Evolutionary conservation across 2,888 invertebrate species (phyloP).

Genomic region (Drosophila antonietae): DNA sequence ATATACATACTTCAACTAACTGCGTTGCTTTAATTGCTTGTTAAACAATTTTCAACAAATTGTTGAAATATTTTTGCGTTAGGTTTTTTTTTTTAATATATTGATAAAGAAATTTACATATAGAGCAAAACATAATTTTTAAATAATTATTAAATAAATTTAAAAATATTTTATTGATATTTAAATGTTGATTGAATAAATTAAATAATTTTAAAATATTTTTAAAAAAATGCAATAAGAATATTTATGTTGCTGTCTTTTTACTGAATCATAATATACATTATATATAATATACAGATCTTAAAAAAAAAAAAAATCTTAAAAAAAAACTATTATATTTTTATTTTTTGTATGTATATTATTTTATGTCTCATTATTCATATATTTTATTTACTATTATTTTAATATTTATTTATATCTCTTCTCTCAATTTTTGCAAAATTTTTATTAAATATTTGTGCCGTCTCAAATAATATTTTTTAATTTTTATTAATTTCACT

Average conservation of each 20-base stretch:
- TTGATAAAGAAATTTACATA: background rate
- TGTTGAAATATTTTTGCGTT: background rate
- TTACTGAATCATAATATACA: too few species aligned
- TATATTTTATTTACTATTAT: background rate
- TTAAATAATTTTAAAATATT: background rate
- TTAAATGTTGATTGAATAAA: too few species aligned
- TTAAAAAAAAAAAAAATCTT: too few species aligned
- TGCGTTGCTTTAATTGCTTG: background rate
- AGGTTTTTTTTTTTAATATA: background rate
- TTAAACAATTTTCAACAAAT: background rate
- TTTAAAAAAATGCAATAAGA: too few species aligned
- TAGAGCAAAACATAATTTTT: background rate
- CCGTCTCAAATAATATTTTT: background rate
- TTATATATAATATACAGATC: too few species aligned
- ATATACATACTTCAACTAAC: slow-evolving; percentile 9
- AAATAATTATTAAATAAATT: background rate
- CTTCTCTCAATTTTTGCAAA: too few species aligned
- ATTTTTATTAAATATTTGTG: background rate
- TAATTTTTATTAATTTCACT: slow-evolving; percentile 35
- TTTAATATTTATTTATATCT: background rate
- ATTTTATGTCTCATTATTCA: background rate
- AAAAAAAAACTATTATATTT: too few species aligned
- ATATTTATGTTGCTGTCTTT: too few species aligned
- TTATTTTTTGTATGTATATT: too few species aligned
- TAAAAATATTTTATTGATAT: background rate